A percentile compares a stretch with the other conserved stretches of the same genome.
phyloP scores from a whole-genome alignment of 1,140 invertebrate genomes.

The Drosophila truncata region DNA sequence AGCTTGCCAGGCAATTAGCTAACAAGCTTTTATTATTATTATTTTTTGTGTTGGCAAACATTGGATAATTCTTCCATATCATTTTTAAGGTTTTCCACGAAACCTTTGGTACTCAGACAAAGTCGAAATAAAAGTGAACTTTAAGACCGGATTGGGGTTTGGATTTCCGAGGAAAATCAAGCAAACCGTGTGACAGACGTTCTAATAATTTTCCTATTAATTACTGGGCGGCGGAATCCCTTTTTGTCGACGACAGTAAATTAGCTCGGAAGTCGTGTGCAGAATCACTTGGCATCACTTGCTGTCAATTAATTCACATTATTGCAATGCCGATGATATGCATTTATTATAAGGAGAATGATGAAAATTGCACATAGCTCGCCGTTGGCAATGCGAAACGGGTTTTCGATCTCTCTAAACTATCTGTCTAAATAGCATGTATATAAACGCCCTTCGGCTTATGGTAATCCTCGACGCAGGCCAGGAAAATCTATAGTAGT shows the following conservation, averaged over 20 bases:
- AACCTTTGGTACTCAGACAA: slow-evolving; percentile 20
- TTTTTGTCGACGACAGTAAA: slow-evolving; percentile 33
- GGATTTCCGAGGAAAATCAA: slow-evolving; percentile 30
- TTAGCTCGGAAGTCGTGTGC: slow-evolving; percentile 47
- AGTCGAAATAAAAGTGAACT: slow-evolving; percentile 5
- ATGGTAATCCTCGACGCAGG: slow-evolving; percentile 17
- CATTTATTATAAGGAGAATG: slow-evolving; percentile 36
- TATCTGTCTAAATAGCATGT: neutral
- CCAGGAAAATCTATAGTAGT: slow-evolving; percentile 3
- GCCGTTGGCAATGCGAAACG: slow-evolving; percentile 39
- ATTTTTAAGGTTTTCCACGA: slow-evolving; percentile 40
- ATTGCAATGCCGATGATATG: slow-evolving; percentile 35
- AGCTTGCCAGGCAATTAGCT: slow-evolving; percentile 19
- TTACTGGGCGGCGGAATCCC: slow-evolving; percentile 21
- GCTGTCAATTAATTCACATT: slow-evolving; percentile 39
- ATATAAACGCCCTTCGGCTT: slow-evolving; percentile 37
- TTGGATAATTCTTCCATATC: slow-evolving; percentile 29
- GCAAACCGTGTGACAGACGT: neutral
- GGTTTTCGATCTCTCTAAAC: slow-evolving; percentile 24
- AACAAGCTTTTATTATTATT: slow-evolving; percentile 1
- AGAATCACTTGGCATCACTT: slow-evolving; percentile 19
- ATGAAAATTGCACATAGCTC: slow-evolving; percentile 43
- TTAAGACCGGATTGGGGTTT: slow-evolving; percentile 5
- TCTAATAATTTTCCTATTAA: slow-evolving; percentile 21
- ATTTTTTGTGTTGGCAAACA: slow-evolving; percentile 24